phyloP scores from a whole-genome alignment of 2,888 invertebrate species.

The Hipparchia semele region DNA sequence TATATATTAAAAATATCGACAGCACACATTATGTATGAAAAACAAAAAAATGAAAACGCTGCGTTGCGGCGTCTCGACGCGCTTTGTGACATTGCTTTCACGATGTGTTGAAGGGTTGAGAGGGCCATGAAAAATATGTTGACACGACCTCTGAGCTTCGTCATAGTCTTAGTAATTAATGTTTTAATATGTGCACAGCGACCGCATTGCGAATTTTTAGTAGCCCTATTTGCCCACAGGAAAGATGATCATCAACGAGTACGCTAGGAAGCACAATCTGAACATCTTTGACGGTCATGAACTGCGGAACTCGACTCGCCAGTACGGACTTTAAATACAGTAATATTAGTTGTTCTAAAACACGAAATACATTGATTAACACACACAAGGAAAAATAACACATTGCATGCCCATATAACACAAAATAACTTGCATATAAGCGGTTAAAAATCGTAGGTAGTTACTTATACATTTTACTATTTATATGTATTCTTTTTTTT shows the following conservation, averaged over 20 bases:
- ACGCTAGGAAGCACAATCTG: slow-evolving; percentile 88
- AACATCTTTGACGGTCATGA: slow-evolving; percentile 90
- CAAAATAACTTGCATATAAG: neutral
- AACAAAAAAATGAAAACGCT: too few species aligned
- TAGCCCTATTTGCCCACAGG: slow-evolving; percentile 77
- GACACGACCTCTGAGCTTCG: neutral
- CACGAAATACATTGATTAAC: slow-evolving; percentile 20
- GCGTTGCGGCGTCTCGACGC: too few species aligned
- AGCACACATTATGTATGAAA: too few species aligned
- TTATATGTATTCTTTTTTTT: neutral
- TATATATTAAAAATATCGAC: too few species aligned
- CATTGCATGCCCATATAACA: neutral
- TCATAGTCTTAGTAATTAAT: neutral
- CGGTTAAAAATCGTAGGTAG: too few species aligned
- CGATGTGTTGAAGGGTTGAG: neutral
- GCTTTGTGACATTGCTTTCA: too few species aligned
- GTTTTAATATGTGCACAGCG: slow-evolving; percentile 18
- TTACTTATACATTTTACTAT: too few species aligned
- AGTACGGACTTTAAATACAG: slow-evolving; percentile 90
- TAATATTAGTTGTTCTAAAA: slow-evolving; percentile 76
- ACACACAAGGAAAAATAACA: neutral
- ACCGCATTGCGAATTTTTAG: slow-evolving; percentile 54
- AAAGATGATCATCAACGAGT: slow-evolving; percentile 88
- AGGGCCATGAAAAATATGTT: neutral
- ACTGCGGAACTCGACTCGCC: slow-evolving; percentile 89